phyloP scores from a whole-genome alignment of 1,140 invertebrate species.

The Procambarus virginalis region DNA sequence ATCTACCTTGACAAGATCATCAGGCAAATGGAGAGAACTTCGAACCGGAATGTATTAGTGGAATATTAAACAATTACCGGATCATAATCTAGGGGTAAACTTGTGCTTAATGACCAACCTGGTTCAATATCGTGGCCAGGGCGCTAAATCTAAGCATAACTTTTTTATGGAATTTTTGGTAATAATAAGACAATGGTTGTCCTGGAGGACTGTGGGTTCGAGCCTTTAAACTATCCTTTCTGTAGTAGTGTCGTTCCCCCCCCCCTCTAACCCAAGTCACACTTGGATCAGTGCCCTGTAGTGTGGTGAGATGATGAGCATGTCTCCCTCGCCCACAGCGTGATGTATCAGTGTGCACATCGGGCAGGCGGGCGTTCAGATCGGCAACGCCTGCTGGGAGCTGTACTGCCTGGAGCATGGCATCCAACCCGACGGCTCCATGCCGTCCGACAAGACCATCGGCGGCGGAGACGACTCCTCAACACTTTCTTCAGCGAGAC shows the following conservation, averaged over 20 bases:
- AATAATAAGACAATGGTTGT: too few relatives aligned
- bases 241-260: background rate
- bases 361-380: constrained; percentile 55
- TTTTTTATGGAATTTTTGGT: too few relatives aligned
- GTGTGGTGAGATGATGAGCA: background rate
- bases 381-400: constrained; percentile 49
- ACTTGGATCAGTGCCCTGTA: background rate
- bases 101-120: too few relatives aligned
- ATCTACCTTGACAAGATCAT: too few relatives aligned
- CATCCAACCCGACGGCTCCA: constrained; percentile 43
- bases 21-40: too few relatives aligned
- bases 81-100: too few relatives aligned
- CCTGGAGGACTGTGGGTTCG: too few relatives aligned
- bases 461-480: constrained; percentile 51
- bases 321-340: background rate
- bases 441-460: constrained; percentile 52
- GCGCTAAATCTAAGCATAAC: too few relatives aligned
- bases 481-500: constrained; percentile 77
- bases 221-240: background rate
- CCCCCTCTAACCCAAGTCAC: background rate
- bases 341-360: constrained; percentile 68
- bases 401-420: constrained; percentile 45
- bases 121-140: too few relatives aligned
- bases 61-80: too few relatives aligned
- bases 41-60: too few relatives aligned